Evolutionary conservation across 2,113 vertebrate genomes (phyloP).

Genomic region (Suricata suricatta): DNA sequence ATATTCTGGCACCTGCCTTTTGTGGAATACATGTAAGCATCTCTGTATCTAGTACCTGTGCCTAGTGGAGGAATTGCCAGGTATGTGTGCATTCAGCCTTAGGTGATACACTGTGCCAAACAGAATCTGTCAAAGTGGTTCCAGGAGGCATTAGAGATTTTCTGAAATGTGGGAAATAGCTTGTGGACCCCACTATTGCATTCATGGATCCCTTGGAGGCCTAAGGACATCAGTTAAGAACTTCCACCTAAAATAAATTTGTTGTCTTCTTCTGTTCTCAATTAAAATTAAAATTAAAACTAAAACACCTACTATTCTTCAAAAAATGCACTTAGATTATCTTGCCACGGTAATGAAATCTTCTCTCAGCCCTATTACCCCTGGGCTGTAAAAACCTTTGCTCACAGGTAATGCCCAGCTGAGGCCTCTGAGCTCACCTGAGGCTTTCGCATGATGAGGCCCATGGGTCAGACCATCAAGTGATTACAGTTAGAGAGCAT

Average conservation of each 20-base stretch:
- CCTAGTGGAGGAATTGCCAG: neutral
- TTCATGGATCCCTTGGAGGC: neutral
- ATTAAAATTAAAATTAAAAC: neutral
- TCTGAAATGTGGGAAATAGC: slow-evolving; percentile 36
- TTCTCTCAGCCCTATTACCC: neutral
- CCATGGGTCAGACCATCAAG: neutral
- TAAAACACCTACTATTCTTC: neutral
- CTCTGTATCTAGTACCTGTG: neutral
- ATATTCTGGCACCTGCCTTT: neutral
- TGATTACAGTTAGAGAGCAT: neutral
- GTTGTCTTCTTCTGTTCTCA: neutral
- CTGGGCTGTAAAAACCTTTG: neutral
- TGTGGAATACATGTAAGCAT: neutral
- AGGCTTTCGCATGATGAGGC: neutral
- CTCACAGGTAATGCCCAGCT: neutral
- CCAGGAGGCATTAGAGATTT: neutral
- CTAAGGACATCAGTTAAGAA: slow-evolving; percentile 10
- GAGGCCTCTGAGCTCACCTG: neutral
- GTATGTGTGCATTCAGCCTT: neutral
- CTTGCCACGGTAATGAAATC: neutral
- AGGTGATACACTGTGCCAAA: slow-evolving; percentile 9
- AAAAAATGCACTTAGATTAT: neutral
- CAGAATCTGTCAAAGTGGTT: slow-evolving; percentile 4
- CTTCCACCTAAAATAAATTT: neutral
- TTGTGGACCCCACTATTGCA: neutral